A percentile compares a stretch with the other conserved stretches of the same genome.
These are phyloP conservation scores for Tympanuchus pallidicinctus DNA, from an alignment of 2,113 vertebrate genomes.

Conservation along the genomic window DNA sequence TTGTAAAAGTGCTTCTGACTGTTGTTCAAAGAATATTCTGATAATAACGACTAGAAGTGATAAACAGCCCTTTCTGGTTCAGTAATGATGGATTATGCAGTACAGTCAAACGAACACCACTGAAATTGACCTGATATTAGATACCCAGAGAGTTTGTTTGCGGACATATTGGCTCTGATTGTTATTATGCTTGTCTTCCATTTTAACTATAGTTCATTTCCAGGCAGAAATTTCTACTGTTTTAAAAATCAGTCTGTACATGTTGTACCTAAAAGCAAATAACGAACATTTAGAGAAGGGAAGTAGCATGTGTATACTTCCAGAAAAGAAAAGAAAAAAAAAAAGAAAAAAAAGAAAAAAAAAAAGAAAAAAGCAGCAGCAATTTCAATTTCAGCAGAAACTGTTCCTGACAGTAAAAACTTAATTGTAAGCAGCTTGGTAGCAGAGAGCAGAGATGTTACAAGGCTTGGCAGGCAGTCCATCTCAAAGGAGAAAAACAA, in stretches of 20 bases:
- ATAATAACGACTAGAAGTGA: not conserved
- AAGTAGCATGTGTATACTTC: conserved; percentile 7
- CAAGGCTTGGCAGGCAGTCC: not conserved
- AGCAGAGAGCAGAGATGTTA: not conserved
- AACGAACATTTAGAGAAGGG: not conserved
- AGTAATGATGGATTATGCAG: conserved; percentile 10
- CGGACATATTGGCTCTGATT: conserved; percentile 37
- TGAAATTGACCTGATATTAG: conserved; percentile 25
- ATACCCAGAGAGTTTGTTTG: not conserved
- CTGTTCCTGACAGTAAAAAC: not conserved
- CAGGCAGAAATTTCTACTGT: conserved; percentile 33
- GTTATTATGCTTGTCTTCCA: conserved; percentile 23
- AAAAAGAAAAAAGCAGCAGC: not conserved
- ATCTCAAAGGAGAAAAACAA: not conserved
- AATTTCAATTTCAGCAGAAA: conserved; percentile 19
- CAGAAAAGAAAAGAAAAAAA: not conserved
- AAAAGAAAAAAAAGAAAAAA: not conserved
- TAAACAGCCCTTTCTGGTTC: conserved; percentile 28
- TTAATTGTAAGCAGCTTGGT: not conserved
- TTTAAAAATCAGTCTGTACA: conserved; percentile 38
- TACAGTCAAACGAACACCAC: not conserved
- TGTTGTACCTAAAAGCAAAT: conserved; percentile 25
- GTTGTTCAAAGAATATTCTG: not conserved
- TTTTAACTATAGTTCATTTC: conserved; percentile 36
- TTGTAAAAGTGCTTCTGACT: not conserved